Conservation (phyloP, 2,113 vertebrate genomes). For the Crypturellus undulatus region DNA sequence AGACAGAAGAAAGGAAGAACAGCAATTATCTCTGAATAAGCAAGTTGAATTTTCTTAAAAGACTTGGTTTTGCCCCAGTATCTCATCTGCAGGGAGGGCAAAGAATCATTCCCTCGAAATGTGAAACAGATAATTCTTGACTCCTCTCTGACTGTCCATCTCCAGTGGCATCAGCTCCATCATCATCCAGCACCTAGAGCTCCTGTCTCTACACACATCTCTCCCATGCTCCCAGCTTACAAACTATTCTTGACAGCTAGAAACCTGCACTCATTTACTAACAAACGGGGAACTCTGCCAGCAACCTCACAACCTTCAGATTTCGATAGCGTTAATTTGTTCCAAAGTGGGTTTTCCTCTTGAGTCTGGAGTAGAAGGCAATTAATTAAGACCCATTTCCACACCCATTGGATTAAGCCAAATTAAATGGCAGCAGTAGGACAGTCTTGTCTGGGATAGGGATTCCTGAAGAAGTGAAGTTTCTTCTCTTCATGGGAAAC, state of each 20-base stretch:
- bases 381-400: constrained; percentile 75
- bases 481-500: neutral
- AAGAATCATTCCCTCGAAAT: neutral
- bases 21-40: neutral
- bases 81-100: neutral
- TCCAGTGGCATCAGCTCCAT: neutral
- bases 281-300: constrained; percentile 50
- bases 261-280: neutral
- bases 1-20: neutral
- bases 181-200: neutral
- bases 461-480: neutral
- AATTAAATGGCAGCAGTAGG: constrained; percentile 55
- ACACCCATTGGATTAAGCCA: constrained; percentile 43
- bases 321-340: constrained; percentile 69
- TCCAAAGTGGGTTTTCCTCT: constrained; percentile 63
- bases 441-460: neutral
- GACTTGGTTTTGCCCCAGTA: neutral
- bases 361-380: constrained; percentile 66
- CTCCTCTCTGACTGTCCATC: neutral
- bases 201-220: neutral
- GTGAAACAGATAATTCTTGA: neutral
- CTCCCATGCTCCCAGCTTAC: neutral
- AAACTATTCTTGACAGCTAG: neutral
- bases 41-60: neutral
- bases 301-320: constrained; percentile 53